These are phyloP conservation scores for Apotomis capreana DNA, from an alignment of 2,888 invertebrate genomes.

Conservation along the genomic window DNA sequence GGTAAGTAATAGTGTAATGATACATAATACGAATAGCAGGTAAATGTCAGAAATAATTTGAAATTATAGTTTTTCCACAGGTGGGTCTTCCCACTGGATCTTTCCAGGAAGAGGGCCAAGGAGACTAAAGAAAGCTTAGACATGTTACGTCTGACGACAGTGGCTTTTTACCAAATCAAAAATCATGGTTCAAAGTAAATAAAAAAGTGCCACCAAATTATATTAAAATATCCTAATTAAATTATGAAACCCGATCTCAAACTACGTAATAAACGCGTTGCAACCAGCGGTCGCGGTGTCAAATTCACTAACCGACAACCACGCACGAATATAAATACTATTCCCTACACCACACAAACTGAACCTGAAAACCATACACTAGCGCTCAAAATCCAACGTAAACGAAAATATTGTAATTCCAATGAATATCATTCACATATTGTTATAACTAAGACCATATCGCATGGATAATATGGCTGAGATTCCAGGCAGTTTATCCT, in stretches of 20 bases:
- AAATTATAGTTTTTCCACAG: too few relatives aligned
- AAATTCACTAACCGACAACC: constrained; percentile 38
- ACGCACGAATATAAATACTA: constrained; percentile 27
- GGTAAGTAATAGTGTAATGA: too few relatives aligned
- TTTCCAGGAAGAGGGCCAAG: too few relatives aligned
- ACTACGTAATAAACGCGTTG: constrained; percentile 30
- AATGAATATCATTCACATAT: neutral
- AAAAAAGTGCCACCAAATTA: neutral
- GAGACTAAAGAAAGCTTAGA: too few relatives aligned
- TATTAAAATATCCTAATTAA: neutral
- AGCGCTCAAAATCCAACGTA: constrained; percentile 12
- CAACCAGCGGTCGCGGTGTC: constrained; percentile 33
- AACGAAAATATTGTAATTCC: neutral
- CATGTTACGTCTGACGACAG: too few relatives aligned
- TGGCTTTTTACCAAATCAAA: too few relatives aligned
- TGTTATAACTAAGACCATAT: neutral
- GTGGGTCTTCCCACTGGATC: too few relatives aligned
- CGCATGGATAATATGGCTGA: constrained; percentile 4
- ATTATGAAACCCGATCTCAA: constrained; percentile 8
- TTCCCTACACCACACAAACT: constrained; percentile 2
- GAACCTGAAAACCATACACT: constrained; percentile 4
- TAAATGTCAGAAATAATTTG: too few relatives aligned
- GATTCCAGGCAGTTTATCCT: neutral
- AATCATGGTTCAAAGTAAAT: too few relatives aligned
- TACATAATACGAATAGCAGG: too few relatives aligned